Base-by-base conservation (phyloP, 2,113 vertebrate genomes). In the Falco punctatus region DNA sequence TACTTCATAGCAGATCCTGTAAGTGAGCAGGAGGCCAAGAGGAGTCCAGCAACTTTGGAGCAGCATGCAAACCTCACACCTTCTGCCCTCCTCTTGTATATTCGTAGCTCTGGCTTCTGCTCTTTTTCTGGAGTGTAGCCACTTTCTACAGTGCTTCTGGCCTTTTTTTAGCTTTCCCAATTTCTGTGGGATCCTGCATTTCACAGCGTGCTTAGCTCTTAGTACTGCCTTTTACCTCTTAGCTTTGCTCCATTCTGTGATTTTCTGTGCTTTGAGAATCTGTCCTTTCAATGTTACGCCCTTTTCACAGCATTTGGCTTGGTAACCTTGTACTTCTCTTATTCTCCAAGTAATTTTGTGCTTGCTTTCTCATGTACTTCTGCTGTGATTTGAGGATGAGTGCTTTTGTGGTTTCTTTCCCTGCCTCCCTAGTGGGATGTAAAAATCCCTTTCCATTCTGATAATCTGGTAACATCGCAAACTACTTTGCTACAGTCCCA, bases 141-240 rank as follows among this genome's bases (percentile, higher is more conserved):
- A 89, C 80, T 86, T 94, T 65, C 77, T 86, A 3, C 67, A 59
- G 77, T 54, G 80, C 80, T 90, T 78, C 80, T 89, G 80, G 72
- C 46, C 80, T 61, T 81, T 82, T 82, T 88, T 86, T 83, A 90
- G 92, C 49, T 20, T 92, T 86, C n/a, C 42, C 2, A 26, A 0
- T 94, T 95, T 92, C 86, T 71, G 83, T 88, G 75, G 51, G 75
- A 83, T 88, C 59, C 83, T 78, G 30, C 42, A 13, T 84, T 88
- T 92, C 75, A 81, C 54, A 46, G 46, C 0, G 0, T 66, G 72
- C 74, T 52, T 62, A 58, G 42, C 54, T 83, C 64, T 64, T 30
- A 26, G 27, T 92, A 90, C 86, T 95, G 64, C 64, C 38, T 95
- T 90, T 94, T 77, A 58, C 66, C 85, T 89, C 24, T 61, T 62